Conservation (phyloP, 1,140 invertebrate genomes). For the Alviniconcha marisindica region DNA sequence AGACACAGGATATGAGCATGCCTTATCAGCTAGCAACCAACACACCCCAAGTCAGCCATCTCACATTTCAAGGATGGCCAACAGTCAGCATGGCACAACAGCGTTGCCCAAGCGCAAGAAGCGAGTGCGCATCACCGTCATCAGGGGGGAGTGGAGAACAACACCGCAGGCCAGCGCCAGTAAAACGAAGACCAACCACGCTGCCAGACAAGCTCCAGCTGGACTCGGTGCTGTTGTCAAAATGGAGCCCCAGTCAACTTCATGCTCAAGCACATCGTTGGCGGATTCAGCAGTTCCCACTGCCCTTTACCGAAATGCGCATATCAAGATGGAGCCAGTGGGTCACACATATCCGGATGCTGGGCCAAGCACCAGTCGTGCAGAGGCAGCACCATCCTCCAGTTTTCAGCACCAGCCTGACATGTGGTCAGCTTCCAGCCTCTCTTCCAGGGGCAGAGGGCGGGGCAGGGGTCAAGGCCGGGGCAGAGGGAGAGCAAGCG, state of each 20-base stretch:
- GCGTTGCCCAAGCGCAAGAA: neutral
- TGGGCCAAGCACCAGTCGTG: no score
- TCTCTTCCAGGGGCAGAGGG: neutral
- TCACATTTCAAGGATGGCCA: neutral
- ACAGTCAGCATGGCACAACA: neutral
- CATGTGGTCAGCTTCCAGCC: neutral
- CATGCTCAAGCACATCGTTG: neutral
- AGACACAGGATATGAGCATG: constrained; percentile 4
- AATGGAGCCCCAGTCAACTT: neutral
- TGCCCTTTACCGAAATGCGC: constrained; percentile 22
- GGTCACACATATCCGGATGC: neutral
- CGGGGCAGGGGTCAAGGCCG: neutral
- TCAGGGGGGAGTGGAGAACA: constrained; percentile 16
- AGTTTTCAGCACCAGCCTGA: no score
- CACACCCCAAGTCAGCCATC: neutral
- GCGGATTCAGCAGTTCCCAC: constrained; percentile 7
- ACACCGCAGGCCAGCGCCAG: neutral
- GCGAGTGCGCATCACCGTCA: neutral
- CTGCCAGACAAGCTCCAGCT: neutral
- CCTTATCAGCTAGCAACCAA: neutral
- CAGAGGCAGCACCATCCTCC: no score
- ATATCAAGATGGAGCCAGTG: constrained; percentile 28
- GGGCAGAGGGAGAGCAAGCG: neutral
- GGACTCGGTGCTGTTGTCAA: no score
- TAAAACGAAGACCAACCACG: neutral